Conservation (phyloP, 2,888 invertebrate species). For the Hydraecia micacea region DNA sequence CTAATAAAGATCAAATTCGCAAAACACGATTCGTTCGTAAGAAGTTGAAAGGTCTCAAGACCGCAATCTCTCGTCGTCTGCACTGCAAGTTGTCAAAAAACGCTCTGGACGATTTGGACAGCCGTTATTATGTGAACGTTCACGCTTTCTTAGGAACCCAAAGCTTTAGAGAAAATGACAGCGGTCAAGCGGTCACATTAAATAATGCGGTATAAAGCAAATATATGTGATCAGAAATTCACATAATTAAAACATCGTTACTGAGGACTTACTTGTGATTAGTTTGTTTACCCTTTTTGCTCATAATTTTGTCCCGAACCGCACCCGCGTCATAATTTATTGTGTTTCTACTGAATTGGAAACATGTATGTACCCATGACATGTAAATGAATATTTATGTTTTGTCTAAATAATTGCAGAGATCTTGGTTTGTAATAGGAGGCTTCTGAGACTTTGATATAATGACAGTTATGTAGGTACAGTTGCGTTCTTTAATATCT, state of each 20-base stretch:
- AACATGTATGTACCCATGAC: constrained; percentile 16
- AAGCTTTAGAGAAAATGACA: background rate
- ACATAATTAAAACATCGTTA: constrained; percentile 62
- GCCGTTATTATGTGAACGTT: background rate
- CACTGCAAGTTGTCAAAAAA: background rate
- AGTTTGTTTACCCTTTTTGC: constrained; percentile 63
- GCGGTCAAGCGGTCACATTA: background rate
- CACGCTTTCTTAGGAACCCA: background rate
- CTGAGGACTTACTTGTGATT: constrained; percentile 53
- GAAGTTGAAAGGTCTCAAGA: background rate
- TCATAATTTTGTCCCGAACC: constrained; percentile 47
- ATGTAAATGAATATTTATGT: constrained; percentile 19
- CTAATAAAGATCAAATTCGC: background rate
- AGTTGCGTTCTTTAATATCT: too few species aligned
- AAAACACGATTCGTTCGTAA: background rate
- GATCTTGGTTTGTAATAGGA: background rate
- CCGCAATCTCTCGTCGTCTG: background rate
- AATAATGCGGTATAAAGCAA: background rate
- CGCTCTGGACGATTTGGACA: background rate
- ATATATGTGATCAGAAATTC: constrained; percentile 26
- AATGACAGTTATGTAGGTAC: background rate
- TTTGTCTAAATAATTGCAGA: constrained; percentile 4
- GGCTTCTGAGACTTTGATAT: background rate
- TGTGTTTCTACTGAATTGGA: constrained; percentile 49
- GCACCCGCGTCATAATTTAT: constrained; percentile 65